A percentile compares a stretch with the other conserved stretches of the same genome.
Conservation (phyloP, 1,140 invertebrate species). For the Neodiprion pinetum region DNA sequence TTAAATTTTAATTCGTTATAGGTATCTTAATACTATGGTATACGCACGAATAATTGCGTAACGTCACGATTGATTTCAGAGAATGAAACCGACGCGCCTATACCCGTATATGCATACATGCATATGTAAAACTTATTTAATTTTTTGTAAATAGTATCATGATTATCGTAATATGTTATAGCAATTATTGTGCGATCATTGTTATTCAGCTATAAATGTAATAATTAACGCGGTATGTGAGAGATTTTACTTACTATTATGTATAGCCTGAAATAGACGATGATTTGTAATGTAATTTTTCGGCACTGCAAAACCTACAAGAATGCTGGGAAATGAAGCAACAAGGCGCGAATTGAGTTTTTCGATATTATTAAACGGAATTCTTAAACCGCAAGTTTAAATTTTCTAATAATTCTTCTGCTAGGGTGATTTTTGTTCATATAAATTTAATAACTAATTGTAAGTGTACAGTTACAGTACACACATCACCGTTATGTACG, state of each 20-base stretch:
- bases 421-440: no score
- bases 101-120: no score
- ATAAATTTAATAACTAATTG: no score
- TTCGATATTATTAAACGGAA: not conserved
- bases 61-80: not conserved
- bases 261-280: not conserved
- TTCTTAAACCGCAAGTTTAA: not conserved
- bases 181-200: not conserved
- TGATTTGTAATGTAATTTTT: not conserved
- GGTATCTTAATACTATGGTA: not conserved
- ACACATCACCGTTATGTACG: not conserved
- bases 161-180: not conserved
- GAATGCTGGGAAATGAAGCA: not conserved
- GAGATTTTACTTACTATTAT: not conserved
- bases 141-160: not conserved
- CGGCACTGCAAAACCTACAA: not conserved
- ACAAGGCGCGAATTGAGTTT: not conserved
- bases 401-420: not conserved
- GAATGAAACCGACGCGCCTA: no score
- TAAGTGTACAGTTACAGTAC: no score
- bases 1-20: not conserved
- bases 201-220: not conserved
- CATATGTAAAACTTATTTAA: no score
- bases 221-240: not conserved
- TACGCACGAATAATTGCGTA: no score